Evolutionary conservation across 2,797 vertebrate genomes (phyloP).

Genomic region (Babyrousa celebensis): DNA sequence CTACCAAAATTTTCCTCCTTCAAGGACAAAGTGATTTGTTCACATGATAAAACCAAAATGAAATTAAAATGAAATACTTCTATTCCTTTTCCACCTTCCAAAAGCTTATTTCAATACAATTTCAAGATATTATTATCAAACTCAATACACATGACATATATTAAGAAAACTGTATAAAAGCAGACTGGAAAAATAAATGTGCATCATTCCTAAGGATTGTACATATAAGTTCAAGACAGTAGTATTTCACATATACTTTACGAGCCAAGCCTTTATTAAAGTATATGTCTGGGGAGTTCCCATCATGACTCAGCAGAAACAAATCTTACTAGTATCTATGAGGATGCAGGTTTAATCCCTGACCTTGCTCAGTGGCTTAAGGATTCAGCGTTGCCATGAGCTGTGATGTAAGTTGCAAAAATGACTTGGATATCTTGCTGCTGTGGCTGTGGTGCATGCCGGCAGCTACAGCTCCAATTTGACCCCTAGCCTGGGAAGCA

Average conservation of each 20-base stretch:
- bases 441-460: too few species aligned
- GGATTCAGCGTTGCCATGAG: too few species aligned
- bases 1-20: background rate
- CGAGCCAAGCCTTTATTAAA: background rate
- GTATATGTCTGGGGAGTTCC: background rate
- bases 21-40: background rate
- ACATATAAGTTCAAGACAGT: background rate
- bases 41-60: background rate
- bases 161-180: background rate
- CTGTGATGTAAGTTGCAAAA: too few species aligned
- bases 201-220: background rate
- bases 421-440: too few species aligned
- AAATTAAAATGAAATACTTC: background rate
- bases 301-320: too few species aligned
- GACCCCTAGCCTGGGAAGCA: too few species aligned
- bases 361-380: too few species aligned
- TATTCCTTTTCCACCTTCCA: background rate
- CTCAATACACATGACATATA: background rate
- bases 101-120: background rate
- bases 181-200: slow-evolving; percentile 37
- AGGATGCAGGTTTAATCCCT: too few species aligned
- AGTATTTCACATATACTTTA: background rate
- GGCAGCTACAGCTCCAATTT: too few species aligned
- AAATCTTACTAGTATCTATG: too few species aligned
- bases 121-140: background rate